A percentile compares a stretch with the other conserved stretches of the same genome.
phyloP scores from a whole-genome alignment of 2,888 invertebrate species.

The Agapetus fuscipes region DNA sequence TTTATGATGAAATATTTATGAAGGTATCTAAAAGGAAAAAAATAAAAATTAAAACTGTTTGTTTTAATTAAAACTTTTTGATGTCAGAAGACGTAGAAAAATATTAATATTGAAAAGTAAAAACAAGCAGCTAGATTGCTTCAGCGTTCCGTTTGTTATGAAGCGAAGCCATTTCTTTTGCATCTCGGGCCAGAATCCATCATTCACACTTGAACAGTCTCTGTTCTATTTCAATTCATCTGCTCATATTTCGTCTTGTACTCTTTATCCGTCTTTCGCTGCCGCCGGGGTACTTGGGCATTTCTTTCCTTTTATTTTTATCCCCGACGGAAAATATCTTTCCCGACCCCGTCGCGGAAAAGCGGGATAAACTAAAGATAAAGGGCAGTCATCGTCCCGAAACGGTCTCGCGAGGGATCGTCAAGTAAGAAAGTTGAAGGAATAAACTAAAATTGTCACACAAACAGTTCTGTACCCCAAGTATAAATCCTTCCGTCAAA shows the following conservation, averaged over 20 bases:
- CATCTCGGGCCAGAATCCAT: background rate
- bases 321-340: too few species aligned
- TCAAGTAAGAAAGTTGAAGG: constrained; percentile 12
- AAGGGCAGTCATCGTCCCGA: constrained; percentile 16
- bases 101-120: too few species aligned
- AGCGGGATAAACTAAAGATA: constrained; percentile 16
- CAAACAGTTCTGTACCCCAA: constrained; percentile 7
- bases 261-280: background rate
- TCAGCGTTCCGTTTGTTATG: background rate
- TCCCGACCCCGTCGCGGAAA: background rate
- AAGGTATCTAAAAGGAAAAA: too few species aligned
- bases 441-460: constrained; percentile 19
- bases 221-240: background rate
- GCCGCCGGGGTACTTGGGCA: background rate
- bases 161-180: too few species aligned
- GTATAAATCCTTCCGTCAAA: too few species aligned
- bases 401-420: constrained; percentile 13
- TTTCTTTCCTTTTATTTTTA: background rate
- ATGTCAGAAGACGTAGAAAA: too few species aligned
- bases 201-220: constrained; percentile 1
- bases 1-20: too few species aligned
- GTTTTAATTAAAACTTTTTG: too few species aligned
- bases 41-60: too few species aligned
- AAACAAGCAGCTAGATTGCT: too few species aligned
- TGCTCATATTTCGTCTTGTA: background rate